A percentile compares a stretch with the other conserved stretches of the same genome.
Conservation (phyloP, 2,113 vertebrate species). For the Oryzias javanicus region DNA sequence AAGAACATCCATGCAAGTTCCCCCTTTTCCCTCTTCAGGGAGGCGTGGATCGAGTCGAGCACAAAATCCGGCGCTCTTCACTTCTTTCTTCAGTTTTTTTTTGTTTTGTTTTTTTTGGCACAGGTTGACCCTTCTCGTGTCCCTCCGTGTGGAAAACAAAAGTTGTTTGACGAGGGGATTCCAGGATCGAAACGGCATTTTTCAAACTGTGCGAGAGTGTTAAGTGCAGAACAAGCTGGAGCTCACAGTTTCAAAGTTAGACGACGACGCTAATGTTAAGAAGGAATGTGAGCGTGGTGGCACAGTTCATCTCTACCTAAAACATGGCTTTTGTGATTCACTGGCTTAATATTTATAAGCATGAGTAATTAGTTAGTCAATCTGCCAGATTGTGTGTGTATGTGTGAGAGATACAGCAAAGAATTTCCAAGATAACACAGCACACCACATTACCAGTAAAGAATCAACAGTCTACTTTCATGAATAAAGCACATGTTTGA, state of each 20-base stretch:
- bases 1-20: slow-evolving; percentile 18
- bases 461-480: slow-evolving; percentile 56
- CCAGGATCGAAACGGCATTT: slow-evolving; percentile 43
- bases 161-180: slow-evolving; percentile 26
- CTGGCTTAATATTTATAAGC: slow-evolving; percentile 42
- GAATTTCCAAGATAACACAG: slow-evolving; percentile 53
- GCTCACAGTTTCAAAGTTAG: slow-evolving; percentile 56
- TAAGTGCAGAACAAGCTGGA: slow-evolving; percentile 33
- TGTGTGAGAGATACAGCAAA: slow-evolving; percentile 46
- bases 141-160: slow-evolving; percentile 16
- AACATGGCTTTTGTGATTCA: slow-evolving; percentile 64
- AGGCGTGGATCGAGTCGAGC: slow-evolving; percentile 37
- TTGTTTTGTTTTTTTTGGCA: slow-evolving; percentile 73
- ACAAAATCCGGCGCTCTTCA: slow-evolving; percentile 51
- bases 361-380: slow-evolving; percentile 24
- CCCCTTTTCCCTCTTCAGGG: slow-evolving; percentile 9
- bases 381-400: slow-evolving; percentile 8
- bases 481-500: slow-evolving; percentile 54
- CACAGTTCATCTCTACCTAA: slow-evolving; percentile 32
- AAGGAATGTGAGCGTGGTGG: slow-evolving; percentile 35
- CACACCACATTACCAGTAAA: slow-evolving; percentile 62
- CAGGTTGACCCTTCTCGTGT: slow-evolving; percentile 47
- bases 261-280: slow-evolving; percentile 41
- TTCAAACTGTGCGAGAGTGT: slow-evolving; percentile 22
- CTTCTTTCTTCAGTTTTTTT: slow-evolving; percentile 21